A percentile compares a stretch with the other conserved stretches of the same genome.
Evolutionary conservation across 2,888 invertebrate genomes (phyloP).

Genomic region (Melanotus villosus): DNA sequence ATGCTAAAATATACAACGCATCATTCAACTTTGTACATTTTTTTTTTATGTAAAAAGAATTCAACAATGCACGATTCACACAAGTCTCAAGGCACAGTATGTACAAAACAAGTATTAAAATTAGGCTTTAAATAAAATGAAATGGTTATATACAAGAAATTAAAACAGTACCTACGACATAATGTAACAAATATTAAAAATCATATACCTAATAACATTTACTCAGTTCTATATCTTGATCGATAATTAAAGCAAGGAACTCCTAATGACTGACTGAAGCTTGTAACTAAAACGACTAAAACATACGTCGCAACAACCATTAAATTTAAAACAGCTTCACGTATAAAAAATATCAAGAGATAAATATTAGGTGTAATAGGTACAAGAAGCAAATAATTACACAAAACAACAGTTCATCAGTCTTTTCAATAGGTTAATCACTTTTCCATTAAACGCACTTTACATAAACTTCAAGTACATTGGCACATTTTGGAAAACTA

Average conservation of each 20-base stretch:
- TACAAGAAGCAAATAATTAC: constrained; percentile 27
- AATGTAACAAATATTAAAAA: constrained; percentile 52
- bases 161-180: constrained; percentile 50
- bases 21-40: constrained; percentile 35
- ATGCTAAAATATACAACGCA: constrained; percentile 44
- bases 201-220: constrained; percentile 44
- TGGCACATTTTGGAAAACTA: constrained; percentile 50
- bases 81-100: constrained; percentile 44
- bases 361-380: constrained; percentile 29
- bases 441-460: constrained; percentile 21
- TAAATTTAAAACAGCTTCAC: constrained; percentile 11
- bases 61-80: constrained; percentile 51
- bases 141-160: constrained; percentile 54
- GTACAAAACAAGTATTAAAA: constrained; percentile 24
- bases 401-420: constrained; percentile 34
- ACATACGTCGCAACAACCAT: not conserved
- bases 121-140: constrained; percentile 49
- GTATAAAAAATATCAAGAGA: constrained; percentile 29
- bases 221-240: constrained; percentile 47
- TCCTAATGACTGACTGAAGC: constrained; percentile 45
- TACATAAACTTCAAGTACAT: constrained; percentile 8
- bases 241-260: constrained; percentile 47
- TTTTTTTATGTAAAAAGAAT: constrained; percentile 40
- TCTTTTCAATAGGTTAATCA: constrained; percentile 39
- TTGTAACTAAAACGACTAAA: not conserved